Percentiles rank a stretch among this genome's conserved stretches.
Evolutionary conservation across 2,797 vertebrate genomes (phyloP).

Genomic region (Microctenopoma lineatum): DNA sequence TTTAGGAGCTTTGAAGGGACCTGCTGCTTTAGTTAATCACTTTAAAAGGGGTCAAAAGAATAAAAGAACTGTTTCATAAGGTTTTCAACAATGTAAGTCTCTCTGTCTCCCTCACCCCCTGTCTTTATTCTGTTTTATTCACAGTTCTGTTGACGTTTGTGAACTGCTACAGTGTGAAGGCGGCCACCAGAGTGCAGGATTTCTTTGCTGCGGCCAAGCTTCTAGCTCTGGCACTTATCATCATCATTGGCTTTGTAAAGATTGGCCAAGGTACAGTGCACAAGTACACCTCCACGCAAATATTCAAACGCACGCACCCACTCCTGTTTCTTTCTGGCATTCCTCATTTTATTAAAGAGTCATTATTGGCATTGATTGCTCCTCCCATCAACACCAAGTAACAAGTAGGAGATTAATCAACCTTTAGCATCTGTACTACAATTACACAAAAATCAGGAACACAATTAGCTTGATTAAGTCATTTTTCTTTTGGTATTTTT

Average conservation of each 20-base stretch:
- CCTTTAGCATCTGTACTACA: no score
- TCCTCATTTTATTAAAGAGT: neutral
- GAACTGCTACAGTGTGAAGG: constrained; percentile 98
- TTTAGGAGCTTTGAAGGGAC: constrained; percentile 78
- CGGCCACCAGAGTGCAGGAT: constrained; percentile 95
- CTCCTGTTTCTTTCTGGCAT: neutral
- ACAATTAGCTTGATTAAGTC: no score
- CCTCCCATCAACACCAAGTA: neutral
- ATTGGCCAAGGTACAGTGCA: constrained; percentile 70
- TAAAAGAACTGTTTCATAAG: neutral
- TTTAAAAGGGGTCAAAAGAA: constrained; percentile 58
- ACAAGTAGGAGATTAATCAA: no score
- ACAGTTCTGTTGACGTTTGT: constrained; percentile 93
- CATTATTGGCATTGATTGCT: no score
- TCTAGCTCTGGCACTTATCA: constrained; percentile 91
- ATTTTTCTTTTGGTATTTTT: no score
- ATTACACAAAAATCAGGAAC: no score
- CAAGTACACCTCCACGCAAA: neutral
- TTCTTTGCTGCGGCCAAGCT: constrained; percentile 94
- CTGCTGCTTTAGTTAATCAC: constrained; percentile 75
- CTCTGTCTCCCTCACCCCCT: neutral
- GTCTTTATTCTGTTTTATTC: constrained; percentile 1
- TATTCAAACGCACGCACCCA: neutral
- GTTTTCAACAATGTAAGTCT: neutral
- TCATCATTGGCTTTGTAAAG: constrained; percentile 91